Evolutionary conservation across 2,113 vertebrate species (phyloP).

Genomic region (Trematocara zebra): DNA sequence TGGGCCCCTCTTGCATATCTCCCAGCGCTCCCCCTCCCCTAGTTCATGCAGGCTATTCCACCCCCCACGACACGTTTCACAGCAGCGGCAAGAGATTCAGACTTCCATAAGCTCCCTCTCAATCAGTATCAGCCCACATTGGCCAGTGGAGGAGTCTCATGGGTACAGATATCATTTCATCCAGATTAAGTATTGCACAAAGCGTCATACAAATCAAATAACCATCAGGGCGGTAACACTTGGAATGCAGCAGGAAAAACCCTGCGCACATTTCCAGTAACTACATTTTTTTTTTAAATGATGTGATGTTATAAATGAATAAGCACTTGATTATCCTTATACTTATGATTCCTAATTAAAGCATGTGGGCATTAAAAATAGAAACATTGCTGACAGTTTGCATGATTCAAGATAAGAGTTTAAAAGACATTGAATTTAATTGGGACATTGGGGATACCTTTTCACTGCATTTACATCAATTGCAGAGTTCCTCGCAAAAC

Average conservation of each 20-base stretch:
- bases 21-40: neutral
- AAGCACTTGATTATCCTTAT: neutral
- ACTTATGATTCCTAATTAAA: neutral
- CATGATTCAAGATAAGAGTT: neutral
- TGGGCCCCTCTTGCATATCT: constrained; percentile 27
- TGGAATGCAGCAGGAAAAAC: neutral
- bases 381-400: neutral
- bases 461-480: neutral
- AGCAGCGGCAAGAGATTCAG: neutral
- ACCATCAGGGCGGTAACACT: neutral
- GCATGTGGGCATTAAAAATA: neutral
- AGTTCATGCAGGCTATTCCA: neutral
- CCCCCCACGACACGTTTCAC: constrained; percentile 12
- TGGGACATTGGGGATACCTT: neutral
- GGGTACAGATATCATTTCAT: constrained; percentile 19
- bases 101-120: constrained; percentile 2
- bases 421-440: neutral
- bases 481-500: neutral
- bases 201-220: constrained; percentile 1
- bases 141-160: neutral
- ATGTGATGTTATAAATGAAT: neutral
- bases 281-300: neutral
- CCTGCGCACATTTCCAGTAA: neutral
- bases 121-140: constrained; percentile 9
- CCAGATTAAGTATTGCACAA: neutral